phyloP scores from a whole-genome alignment of 2,888 invertebrate genomes.

The Zaprionus lineosus region DNA sequence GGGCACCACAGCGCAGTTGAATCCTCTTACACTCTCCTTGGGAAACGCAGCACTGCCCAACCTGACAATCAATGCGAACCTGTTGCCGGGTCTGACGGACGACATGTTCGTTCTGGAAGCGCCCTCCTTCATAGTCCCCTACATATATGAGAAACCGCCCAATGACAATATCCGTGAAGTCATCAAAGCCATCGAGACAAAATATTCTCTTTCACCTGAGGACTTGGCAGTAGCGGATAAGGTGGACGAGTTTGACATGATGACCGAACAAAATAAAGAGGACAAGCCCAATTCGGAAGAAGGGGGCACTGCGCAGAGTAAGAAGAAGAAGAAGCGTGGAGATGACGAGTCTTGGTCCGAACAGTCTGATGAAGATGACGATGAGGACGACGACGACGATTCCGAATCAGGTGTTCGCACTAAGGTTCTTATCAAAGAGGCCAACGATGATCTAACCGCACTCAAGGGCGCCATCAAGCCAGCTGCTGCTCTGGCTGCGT shows the following conservation, averaged over 20 bases:
- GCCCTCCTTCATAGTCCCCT: slow-evolving; percentile 96
- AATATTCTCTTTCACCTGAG: slow-evolving; percentile 83
- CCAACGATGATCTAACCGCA: slow-evolving; percentile 84
- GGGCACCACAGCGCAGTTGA: slow-evolving; percentile 51
- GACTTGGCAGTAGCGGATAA: slow-evolving; percentile 85
- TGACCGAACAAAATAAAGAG: slow-evolving; percentile 83
- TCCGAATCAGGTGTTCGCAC: slow-evolving; percentile 84
- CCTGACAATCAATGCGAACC: slow-evolving; percentile 84
- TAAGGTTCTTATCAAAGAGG: slow-evolving; percentile 84
- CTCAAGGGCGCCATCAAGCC: slow-evolving; percentile 83
- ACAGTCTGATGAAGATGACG: slow-evolving; percentile 84
- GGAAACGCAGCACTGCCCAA: slow-evolving; percentile 62
- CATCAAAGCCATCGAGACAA: slow-evolving; percentile 86
- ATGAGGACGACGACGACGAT: slow-evolving; percentile 82
- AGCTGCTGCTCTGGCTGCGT: slow-evolving; percentile 78
- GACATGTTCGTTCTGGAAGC: slow-evolving; percentile 97
- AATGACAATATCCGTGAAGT: slow-evolving; percentile 89
- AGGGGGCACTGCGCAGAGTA: slow-evolving; percentile 42
- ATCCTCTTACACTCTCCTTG: slow-evolving; percentile 65
- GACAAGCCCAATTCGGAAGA: slow-evolving; percentile 71
- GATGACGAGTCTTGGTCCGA: slow-evolving; percentile 86
- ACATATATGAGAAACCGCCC: slow-evolving; percentile 95
- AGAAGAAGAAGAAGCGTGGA: slow-evolving; percentile 83
- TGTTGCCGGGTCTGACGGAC: slow-evolving; percentile 92
- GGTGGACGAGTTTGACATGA: slow-evolving; percentile 84